Conservation (phyloP, 2,888 invertebrate genomes). For the Drosophila yooni region DNA sequence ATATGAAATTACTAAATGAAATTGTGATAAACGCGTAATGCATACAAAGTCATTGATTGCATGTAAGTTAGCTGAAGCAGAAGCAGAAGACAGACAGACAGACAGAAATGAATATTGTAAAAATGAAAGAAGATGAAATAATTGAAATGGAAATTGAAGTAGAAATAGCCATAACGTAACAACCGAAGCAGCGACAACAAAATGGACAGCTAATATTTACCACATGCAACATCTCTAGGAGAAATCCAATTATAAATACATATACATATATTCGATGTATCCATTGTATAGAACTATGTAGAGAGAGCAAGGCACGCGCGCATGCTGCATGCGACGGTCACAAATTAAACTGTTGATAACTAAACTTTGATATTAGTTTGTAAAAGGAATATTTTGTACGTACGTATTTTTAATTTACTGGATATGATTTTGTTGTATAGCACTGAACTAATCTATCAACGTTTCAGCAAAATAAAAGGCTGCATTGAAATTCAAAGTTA, state of each 20-base stretch:
- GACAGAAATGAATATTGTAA: conserved; percentile 31
- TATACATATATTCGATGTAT: conserved; percentile 39
- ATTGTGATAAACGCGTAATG: conserved; percentile 72
- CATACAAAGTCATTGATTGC: conserved; percentile 74
- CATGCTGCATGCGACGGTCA: conserved; percentile 72
- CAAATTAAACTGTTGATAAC: conserved; percentile 84
- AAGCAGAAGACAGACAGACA: neutral
- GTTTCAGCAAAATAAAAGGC: conserved; percentile 24
- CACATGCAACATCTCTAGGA: conserved; percentile 41
- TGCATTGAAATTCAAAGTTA: conserved; percentile 14
- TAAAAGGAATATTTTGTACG: conserved; percentile 74
- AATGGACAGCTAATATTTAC: conserved; percentile 29
- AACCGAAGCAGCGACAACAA: conserved; percentile 34
- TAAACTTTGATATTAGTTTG: conserved; percentile 84
- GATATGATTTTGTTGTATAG: conserved; percentile 54
- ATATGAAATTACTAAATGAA: conserved; percentile 67
- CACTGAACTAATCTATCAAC: conserved; percentile 41
- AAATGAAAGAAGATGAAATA: conserved; percentile 20
- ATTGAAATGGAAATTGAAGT: conserved; percentile 39
- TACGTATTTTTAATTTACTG: conserved; percentile 73
- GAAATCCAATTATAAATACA: conserved; percentile 29
- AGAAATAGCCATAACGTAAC: conserved; percentile 54
- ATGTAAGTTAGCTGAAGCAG: conserved; percentile 57
- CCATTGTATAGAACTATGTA: conserved; percentile 46
- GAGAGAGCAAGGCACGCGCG: conserved; percentile 67